Base-by-base conservation (phyloP, 2,797 vertebrate genomes). In the Phalanger gymnotis region DNA sequence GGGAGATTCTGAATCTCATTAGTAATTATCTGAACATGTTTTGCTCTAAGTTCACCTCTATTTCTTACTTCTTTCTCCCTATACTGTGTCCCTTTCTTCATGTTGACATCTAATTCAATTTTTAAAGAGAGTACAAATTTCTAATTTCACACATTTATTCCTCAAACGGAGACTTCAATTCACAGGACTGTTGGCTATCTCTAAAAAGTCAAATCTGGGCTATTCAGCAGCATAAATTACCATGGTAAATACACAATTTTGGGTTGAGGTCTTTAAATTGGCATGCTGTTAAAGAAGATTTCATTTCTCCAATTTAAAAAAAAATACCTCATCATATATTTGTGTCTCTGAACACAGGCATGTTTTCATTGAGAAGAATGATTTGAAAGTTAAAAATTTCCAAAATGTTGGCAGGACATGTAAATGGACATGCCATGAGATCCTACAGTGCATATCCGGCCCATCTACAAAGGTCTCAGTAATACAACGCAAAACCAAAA, bases 361-460 rank as follows among this genome's bases (percentile, higher is more conserved):
- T 56, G 66, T 89, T 92, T 87, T 0, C 87, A 56, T 31, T 53
- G 40, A 54, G 51, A 34, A 89, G 0, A 0, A 54, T 54, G 61
- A 95, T 96, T 97, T 95, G 93, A 91, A 96, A 95, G 96, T 57
- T 31, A 55, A 10, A 31, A 2, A 52, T 95, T 97, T 54, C 91
- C 90, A 98, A 93, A 96, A 55, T 53, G 53, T 95, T 92, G 89
- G 93, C 66, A 96, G 96, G 93, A 89, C 40, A 56, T 90, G 92
- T 92, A 9, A 89, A 91, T 11, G 93, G 97, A 94, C 92, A 54
- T 93, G 90, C n/a, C 54, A 40, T 34, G 51, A 9, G 31, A 52
- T 10, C 93, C 81, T 95, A 90, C 16, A 94, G 55, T 13, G 0
- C 5, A 47, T 81, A 47, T 81, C n/a, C 2, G 19, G 66, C n/a